Evolutionary conservation across 1,140 invertebrate genomes (phyloP).

Genomic region (Archivesica marissinica): DNA sequence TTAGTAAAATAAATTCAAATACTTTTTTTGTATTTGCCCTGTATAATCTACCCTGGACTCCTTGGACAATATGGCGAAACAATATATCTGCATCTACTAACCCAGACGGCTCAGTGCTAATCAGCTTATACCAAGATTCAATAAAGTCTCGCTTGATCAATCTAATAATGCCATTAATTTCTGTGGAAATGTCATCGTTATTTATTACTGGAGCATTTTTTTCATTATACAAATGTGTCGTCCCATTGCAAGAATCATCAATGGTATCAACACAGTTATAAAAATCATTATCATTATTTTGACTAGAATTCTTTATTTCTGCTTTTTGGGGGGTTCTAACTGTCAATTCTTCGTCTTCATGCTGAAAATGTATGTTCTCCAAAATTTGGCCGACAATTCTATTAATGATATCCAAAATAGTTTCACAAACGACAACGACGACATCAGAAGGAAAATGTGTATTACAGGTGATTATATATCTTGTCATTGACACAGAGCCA

Average conservation of each 20-base stretch:
- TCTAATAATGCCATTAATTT: conserved; percentile 8
- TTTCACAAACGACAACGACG: conserved; percentile 4
- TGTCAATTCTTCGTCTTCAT: neutral
- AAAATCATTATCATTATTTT: neutral
- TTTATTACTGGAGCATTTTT: neutral
- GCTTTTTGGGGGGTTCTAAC: neutral
- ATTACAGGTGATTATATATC: neutral
- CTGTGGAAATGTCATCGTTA: neutral
- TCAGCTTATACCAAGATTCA: conserved; percentile 42
- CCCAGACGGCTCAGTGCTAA: conserved; percentile 7
- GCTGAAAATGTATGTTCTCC: no score
- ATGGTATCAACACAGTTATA: neutral
- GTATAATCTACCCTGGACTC: conserved; percentile 1
- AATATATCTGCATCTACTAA: neutral
- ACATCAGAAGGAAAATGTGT: conserved; percentile 11
- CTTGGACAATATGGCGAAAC: conserved; percentile 30
- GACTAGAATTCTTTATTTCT: neutral
- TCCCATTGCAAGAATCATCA: neutral
- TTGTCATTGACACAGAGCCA: neutral
- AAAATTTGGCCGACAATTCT: neutral
- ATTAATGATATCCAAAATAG: neutral
- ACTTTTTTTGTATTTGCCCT: conserved; percentile 19
- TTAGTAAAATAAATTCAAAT: conserved; percentile 2
- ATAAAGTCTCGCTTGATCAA: conserved; percentile 44
- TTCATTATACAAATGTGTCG: neutral